phyloP scores from a whole-genome alignment of 2,113 vertebrate species.

The Crotalus helleri region DNA sequence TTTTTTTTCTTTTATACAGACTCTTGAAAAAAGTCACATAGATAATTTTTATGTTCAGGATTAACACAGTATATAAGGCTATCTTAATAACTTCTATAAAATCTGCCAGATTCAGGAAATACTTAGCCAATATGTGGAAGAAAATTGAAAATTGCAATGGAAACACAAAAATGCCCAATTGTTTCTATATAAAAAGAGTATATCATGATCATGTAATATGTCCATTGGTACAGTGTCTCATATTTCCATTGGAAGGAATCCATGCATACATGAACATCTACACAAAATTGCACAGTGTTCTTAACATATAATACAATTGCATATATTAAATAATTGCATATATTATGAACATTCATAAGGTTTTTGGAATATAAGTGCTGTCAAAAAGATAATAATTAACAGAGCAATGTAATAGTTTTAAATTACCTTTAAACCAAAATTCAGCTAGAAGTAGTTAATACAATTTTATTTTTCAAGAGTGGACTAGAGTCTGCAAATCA shows the following conservation, averaged over 20 bases:
- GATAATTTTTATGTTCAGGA: not conserved
- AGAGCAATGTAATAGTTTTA: not conserved
- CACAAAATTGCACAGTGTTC: not conserved
- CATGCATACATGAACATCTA: not conserved
- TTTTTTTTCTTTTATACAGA: not conserved
- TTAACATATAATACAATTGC: not conserved
- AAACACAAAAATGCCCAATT: not conserved
- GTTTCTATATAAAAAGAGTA: not conserved
- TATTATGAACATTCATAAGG: not conserved
- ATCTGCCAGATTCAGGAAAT: not conserved
- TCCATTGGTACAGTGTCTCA: not conserved
- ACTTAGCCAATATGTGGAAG: not conserved
- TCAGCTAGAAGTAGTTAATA: not conserved
- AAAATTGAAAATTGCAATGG: not conserved
- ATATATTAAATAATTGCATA: not conserved
- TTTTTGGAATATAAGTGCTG: not conserved
- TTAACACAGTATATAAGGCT: not conserved
- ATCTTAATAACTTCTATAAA: not conserved
- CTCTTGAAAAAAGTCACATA: not conserved
- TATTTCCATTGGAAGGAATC: not conserved
- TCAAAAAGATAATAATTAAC: not conserved
- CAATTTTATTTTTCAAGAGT: not conserved
- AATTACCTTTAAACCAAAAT: not conserved
- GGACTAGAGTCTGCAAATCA: not conserved
- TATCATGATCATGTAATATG: not conserved